Evolutionary conservation across 1,140 invertebrate genomes (phyloP), one percentile per base, ranked within the genome.

Genomic region (Saccostrea cuccullata): DNA sequence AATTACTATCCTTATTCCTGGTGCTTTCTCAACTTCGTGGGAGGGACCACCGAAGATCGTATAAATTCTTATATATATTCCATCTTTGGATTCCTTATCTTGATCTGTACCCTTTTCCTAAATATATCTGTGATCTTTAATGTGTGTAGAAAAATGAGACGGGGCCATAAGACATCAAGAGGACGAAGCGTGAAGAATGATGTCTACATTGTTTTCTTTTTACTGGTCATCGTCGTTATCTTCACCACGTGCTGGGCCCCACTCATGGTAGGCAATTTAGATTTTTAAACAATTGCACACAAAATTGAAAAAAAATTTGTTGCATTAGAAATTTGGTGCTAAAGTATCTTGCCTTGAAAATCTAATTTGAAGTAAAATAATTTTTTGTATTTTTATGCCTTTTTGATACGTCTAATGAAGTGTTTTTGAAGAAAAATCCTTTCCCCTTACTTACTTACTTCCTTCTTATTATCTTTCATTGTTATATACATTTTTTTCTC

Each of bases 21-120:
- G 95, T 95, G 95, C 88, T 95, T 95, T 91, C 91, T 95, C 82
- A 94, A 95, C 88, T 93, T 94, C 67, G 86, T 86, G 11, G 90
- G 90, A 85, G 84, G 85, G 1, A 82, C 89, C 70, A 26, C 85
- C 8, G 58, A 86, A 67, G 86, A 91, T 67, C 89, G 89, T 20
- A 89, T 92, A 13, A 93, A 93, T 86, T 89, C 91, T 47, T 92
- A 91, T 86, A 87, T 92, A 40, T 94, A 94, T 85, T 91, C 93
- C 26, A 89, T 89, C 9, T 47, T 93, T 20, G 94, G 92, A 15
- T 85, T 95, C 17, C 26, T 86, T n/a, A 26, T 86, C 47, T 23
- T 86, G 30, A 9, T 86, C 2, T 55, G 30, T 55, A 86, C 85
- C 8, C 12, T 86, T n/a, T 15, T 23, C 55, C 17, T 86, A 3